Evolutionary conservation across 2,113 vertebrate species (phyloP).

Genomic region (Nothobranchius kuhntae): DNA sequence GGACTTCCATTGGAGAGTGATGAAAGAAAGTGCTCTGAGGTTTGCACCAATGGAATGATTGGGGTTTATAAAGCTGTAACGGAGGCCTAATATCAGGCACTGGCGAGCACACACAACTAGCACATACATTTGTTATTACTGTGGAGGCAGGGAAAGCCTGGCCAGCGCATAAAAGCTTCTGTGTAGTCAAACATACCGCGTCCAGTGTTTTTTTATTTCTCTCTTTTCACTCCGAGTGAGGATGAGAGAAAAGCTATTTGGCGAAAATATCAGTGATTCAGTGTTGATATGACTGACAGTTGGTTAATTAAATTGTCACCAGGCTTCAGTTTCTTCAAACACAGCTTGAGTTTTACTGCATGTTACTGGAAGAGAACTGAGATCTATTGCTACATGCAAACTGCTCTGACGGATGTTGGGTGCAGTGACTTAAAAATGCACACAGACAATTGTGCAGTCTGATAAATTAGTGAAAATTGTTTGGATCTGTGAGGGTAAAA

Average conservation of each 20-base stretch:
- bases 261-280: constrained; percentile 46
- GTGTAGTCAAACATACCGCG: constrained; percentile 48
- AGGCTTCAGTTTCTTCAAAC: constrained; percentile 54
- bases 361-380: constrained; percentile 35
- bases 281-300: constrained; percentile 61
- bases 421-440: constrained; percentile 21
- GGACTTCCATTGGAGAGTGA: constrained; percentile 3
- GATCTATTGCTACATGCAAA: constrained; percentile 24
- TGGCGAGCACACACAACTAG: constrained; percentile 13
- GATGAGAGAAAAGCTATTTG: constrained; percentile 64
- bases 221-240: constrained; percentile 29
- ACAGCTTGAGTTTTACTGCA: constrained; percentile 29
- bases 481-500: constrained; percentile 4
- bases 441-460: constrained; percentile 8
- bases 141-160: constrained; percentile 4
- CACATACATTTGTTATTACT: constrained; percentile 38
- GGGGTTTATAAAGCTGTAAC: constrained; percentile 45
- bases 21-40: neutral
- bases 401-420: constrained; percentile 23
- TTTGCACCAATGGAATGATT: constrained; percentile 42
- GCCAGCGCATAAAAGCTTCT: constrained; percentile 30
- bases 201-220: constrained; percentile 1
- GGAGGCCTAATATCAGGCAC: constrained; percentile 25
- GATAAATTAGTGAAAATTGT: neutral
- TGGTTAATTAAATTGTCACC: constrained; percentile 69